A percentile compares a stretch with the other conserved stretches of the same genome.
Conservation (phyloP, 2,113 vertebrate genomes). For the Cochlearius cochlearius region DNA sequence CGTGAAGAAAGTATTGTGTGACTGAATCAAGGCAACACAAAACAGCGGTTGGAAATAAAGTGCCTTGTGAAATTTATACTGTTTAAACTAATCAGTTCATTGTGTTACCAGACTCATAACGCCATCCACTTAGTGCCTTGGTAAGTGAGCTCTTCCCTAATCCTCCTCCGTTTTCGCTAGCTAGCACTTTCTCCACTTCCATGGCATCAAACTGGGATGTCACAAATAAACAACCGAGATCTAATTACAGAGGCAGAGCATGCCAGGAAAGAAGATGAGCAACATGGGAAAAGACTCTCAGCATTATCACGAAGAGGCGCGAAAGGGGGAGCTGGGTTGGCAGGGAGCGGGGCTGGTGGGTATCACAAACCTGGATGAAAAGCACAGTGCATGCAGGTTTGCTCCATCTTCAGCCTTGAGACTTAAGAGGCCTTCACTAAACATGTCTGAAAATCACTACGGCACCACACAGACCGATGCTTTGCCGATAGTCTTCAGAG, state of each 20-base stretch:
- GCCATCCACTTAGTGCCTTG: conserved; percentile 27
- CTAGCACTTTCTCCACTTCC: conserved; percentile 30
- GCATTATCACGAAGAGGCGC: neutral
- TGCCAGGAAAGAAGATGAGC: conserved; percentile 20
- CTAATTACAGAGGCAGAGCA: conserved; percentile 9
- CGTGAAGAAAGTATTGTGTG: neutral
- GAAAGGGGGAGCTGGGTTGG: neutral
- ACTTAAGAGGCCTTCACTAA: neutral
- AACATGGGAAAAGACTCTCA: neutral
- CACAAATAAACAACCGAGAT: conserved; percentile 9
- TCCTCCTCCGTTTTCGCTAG: conserved; percentile 6
- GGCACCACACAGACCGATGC: fast-evolving
- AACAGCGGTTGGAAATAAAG: conserved; percentile 31
- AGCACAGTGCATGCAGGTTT: neutral
- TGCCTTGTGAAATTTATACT: neutral
- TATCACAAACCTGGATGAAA: neutral
- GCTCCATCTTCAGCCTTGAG: neutral
- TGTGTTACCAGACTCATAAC: conserved; percentile 20
- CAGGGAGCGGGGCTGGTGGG: neutral
- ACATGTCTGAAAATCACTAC: neutral
- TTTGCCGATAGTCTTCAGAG: neutral
- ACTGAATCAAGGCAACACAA: neutral
- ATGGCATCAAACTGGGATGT: conserved; percentile 20
- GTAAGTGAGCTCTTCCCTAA: conserved; percentile 35
- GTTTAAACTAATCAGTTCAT: conserved; percentile 53